Conservation (phyloP, 1,140 invertebrate species). For the Drosophila murphyi region DNA sequence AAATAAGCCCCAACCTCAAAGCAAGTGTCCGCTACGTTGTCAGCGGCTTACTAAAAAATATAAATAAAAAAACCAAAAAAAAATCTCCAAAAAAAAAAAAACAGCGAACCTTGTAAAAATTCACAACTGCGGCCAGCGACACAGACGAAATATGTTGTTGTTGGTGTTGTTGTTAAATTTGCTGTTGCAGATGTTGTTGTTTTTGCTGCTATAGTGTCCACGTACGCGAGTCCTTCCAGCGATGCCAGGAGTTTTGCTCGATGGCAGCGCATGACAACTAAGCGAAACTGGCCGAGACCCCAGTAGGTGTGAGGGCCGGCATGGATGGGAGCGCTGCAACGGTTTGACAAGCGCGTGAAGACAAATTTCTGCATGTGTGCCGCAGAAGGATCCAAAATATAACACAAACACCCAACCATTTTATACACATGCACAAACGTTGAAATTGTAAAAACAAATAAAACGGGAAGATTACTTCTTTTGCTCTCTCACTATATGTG, state of each 20-base stretch:
- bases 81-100: constrained; percentile 37
- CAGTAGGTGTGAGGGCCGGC: constrained; percentile 43
- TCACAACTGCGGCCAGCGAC: constrained; percentile 52
- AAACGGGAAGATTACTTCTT: constrained; percentile 61
- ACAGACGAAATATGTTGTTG: constrained; percentile 12
- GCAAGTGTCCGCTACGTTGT: constrained; percentile 29
- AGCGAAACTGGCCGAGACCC: constrained; percentile 45
- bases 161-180: neutral
- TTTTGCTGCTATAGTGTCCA: constrained; percentile 65
- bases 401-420: constrained; percentile 23
- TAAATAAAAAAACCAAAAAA: constrained; percentile 14
- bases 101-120: constrained; percentile 81
- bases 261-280: constrained; percentile 75
- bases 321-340: constrained; percentile 76
- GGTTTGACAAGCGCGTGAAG: constrained; percentile 80
- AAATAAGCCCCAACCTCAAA: constrained; percentile 57
- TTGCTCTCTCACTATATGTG: constrained; percentile 1
- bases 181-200: neutral
- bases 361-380: constrained; percentile 78
- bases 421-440: constrained; percentile 41
- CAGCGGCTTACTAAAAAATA: constrained; percentile 45
- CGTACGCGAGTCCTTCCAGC: constrained; percentile 56
- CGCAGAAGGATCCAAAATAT: constrained; percentile 59
- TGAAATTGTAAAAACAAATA: constrained; percentile 76
- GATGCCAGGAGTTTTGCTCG: constrained; percentile 64